A percentile compares a stretch with the other conserved stretches of the same genome.
Conservation (phyloP, 2,797 vertebrate genomes). For the Carduelis carduelis region DNA sequence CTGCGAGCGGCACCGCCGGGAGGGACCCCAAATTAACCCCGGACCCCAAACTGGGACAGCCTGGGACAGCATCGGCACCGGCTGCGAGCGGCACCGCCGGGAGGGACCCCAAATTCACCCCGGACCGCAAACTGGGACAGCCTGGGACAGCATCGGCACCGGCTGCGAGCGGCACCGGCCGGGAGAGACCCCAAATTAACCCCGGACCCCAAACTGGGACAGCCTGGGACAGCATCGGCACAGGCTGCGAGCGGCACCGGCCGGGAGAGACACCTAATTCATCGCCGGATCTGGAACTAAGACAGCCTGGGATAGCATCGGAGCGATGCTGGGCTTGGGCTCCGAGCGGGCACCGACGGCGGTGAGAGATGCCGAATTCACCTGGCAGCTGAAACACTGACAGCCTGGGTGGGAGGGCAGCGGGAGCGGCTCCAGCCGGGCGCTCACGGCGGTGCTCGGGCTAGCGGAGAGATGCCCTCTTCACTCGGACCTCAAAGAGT, state of each 20-base stretch:
- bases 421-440: background rate
- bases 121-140: background rate
- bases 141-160: background rate
- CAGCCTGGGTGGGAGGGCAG: background rate
- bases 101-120: background rate
- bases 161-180: no score
- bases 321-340: no score
- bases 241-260: no score
- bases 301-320: background rate
- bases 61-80: background rate
- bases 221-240: background rate
- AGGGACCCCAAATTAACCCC: background rate
- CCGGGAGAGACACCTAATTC: no score
- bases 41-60: background rate
- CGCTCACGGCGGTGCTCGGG: accelerated
- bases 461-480: background rate
- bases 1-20: background rate
- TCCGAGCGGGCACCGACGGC: background rate
- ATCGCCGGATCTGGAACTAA: no score
- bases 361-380: background rate
- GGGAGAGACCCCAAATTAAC: background rate
- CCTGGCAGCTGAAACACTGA: background rate
- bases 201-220: background rate
- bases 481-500: background rate
- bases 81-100: background rate